A percentile compares a stretch with the other conserved stretches of the same genome.
These are phyloP conservation scores for Eciton burchellii DNA, from an alignment of 1,140 invertebrate species.

Conservation along the genomic window DNA sequence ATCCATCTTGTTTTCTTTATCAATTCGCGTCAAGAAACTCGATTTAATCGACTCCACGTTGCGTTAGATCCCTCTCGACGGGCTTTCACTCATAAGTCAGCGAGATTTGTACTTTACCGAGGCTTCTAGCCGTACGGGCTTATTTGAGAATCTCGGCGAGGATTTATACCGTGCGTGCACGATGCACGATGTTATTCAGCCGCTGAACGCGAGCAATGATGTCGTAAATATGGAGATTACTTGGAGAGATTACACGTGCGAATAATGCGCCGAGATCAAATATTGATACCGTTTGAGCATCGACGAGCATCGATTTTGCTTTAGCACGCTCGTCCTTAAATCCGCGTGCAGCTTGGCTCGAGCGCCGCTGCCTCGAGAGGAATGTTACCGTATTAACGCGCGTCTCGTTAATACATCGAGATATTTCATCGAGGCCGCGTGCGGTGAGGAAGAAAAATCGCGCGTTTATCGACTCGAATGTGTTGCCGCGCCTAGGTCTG, in stretches of 20 bases:
- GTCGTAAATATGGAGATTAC: slow-evolving; percentile 34
- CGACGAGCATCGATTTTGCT: not conserved
- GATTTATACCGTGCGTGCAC: not conserved
- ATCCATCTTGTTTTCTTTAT: not conserved
- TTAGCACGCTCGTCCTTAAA: not conserved
- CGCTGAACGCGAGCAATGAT: not conserved
- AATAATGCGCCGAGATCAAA: slow-evolving; percentile 5
- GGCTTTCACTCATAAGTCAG: not conserved
- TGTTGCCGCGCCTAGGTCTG: slow-evolving; percentile 34
- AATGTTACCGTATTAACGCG: slow-evolving; percentile 23
- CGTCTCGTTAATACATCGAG: slow-evolving; percentile 24
- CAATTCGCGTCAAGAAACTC: not conserved
- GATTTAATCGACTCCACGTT: not conserved
- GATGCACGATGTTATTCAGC: slow-evolving; percentile 22
- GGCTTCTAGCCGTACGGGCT: not conserved
- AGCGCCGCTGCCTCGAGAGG: slow-evolving; percentile 1
- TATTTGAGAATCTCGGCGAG: not conserved
- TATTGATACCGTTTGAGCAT: slow-evolving; percentile 2
- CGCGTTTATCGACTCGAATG: slow-evolving; percentile 46
- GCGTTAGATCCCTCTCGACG: not conserved
- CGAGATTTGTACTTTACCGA: not conserved
- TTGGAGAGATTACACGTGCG: not conserved
- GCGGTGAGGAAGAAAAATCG: slow-evolving; percentile 7
- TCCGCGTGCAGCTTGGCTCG: not conserved
- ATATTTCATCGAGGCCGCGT: slow-evolving; percentile 15